These are phyloP conservation scores for Rhagologus leucostigma DNA, from an alignment of 2,113 vertebrate genomes.

Conservation along the genomic window DNA sequence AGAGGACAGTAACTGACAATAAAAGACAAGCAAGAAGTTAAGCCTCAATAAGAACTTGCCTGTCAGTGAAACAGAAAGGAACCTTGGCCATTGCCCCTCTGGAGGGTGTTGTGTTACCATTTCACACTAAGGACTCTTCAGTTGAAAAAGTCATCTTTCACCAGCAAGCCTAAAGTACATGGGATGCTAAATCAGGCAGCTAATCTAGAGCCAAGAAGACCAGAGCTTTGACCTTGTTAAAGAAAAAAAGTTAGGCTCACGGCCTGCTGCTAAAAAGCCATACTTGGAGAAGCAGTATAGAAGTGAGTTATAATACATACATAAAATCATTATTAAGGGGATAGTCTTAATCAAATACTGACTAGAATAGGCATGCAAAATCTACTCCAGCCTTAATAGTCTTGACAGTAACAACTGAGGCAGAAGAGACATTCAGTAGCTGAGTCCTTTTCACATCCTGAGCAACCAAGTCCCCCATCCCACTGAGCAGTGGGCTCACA, in stretches of 20 bases:
- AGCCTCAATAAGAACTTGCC: not conserved
- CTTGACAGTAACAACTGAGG: not conserved
- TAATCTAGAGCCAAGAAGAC: not conserved
- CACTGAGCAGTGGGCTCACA: fast-evolving
- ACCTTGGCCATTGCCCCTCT: not conserved
- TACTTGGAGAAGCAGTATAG: not conserved
- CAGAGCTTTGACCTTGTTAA: not conserved
- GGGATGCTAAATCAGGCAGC: not conserved
- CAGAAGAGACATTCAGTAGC: not conserved
- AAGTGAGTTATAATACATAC: not conserved
- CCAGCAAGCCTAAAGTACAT: not conserved
- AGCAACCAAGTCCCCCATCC: not conserved
- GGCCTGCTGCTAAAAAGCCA: not conserved
- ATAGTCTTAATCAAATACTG: not conserved
- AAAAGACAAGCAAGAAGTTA: not conserved
- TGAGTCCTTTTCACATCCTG: not conserved
- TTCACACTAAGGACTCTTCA: not conserved
- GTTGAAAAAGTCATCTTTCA: not conserved
- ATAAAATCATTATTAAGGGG: not conserved
- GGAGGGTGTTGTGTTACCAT: not conserved
- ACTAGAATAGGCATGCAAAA: not conserved
- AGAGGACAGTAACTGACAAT: not conserved
- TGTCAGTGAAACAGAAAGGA: not conserved
- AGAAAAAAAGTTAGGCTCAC: not conserved
- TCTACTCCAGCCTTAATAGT: not conserved